Evolutionary conservation across 2,797 vertebrate genomes (phyloP), one percentile per base, ranked within the genome.

Genomic region (Epinephelus coioides): DNA sequence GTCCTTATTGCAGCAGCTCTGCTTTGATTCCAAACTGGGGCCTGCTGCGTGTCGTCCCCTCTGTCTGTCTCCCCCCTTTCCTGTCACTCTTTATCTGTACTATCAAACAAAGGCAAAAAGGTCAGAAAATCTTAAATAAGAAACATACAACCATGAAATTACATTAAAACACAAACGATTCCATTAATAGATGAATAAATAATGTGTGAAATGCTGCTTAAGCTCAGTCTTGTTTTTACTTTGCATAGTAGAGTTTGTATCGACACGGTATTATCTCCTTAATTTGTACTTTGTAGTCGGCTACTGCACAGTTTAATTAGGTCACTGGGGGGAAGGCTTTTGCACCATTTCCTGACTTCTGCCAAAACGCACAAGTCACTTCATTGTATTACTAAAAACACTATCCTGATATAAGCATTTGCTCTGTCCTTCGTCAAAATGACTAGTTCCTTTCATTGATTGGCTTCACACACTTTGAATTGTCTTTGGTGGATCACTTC

Each of bases 331-430:
- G 14, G n/a, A 44, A 64, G 19, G 14, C 11, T 27, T 34, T 49
- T 59, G 19, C 54, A 40, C 30, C 23, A 38, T 72, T 79, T 85
- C 55, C 68, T 43, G 11, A 63, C 56, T 64, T 67, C 30, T 55
- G 6, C 17, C 25, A 65, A 49, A 9, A 68, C 57, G 46, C 43
- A 2, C 9, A 49, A 14, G 19, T 56, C 34, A 40, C 47, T 3
- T 15, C 1, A 0, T 30, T 65, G 10, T 55, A 2, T 65, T 57
- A 3, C 47, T 44, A 25, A 49, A 79, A 15, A 60, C 3, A 8
- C 7, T 34, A 34, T 66, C 50, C 43, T 25, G 11, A 76, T 51
- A 18, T 8, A 71, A 73, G 65, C 55, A 21, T 55, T 34, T n/a
- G 15, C n/a, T 69, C 19, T 59, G 49, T 25, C 56, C 77, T 54